A percentile compares a stretch with the other conserved stretches of the same genome.
These are phyloP conservation scores for Anhinga anhinga DNA, from an alignment of 2,113 vertebrate genomes.

Conservation along the genomic window DNA sequence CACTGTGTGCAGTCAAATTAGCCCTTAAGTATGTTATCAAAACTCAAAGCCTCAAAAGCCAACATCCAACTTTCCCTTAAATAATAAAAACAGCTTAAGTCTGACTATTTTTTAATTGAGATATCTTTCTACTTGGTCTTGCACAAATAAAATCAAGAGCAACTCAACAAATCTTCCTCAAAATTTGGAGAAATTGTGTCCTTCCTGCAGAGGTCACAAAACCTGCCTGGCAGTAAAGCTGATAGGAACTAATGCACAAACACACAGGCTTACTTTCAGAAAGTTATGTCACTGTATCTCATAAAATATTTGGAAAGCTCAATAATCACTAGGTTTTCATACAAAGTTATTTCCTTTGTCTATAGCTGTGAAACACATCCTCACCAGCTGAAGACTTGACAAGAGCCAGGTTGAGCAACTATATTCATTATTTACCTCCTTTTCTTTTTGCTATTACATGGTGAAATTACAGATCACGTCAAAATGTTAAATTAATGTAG, in stretches of 20 bases:
- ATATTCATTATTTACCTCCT: neutral
- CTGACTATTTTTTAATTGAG: neutral
- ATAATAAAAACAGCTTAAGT: neutral
- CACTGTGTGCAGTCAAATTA: neutral
- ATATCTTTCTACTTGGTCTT: neutral
- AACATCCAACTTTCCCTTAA: neutral
- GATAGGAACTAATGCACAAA: neutral
- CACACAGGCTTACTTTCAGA: neutral
- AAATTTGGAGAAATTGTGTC: neutral
- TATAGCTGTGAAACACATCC: neutral
- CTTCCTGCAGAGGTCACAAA: neutral
- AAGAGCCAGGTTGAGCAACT: neutral
- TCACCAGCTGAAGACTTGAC: neutral
- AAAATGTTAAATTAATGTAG: neutral
- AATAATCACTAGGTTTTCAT: neutral
- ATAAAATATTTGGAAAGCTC: neutral
- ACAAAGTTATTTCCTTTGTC: neutral
- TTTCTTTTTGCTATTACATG: neutral
- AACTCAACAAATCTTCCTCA: neutral
- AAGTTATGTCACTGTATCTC: neutral
- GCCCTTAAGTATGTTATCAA: neutral
- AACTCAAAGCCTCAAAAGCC: neutral
- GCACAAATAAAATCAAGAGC: neutral
- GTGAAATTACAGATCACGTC: conserved; percentile 28
- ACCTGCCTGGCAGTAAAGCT: neutral